Percentiles rank a stretch among this genome's conserved stretches.
Evolutionary conservation across 2,113 vertebrate species (phyloP).

Genomic region (Macquaria ambigua): DNA sequence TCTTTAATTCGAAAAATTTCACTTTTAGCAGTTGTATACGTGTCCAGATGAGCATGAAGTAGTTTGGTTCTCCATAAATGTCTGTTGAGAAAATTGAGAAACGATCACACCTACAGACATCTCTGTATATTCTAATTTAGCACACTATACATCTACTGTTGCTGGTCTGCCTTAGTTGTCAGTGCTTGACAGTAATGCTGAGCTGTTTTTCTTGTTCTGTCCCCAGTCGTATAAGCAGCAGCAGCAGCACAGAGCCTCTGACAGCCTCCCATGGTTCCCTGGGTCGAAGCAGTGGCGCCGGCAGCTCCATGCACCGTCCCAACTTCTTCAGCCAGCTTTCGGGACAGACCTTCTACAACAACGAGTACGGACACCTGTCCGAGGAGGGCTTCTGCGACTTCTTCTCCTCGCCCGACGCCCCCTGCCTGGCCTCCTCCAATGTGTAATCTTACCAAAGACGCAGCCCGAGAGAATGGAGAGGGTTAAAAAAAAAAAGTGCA

Average conservation of each 20-base stretch:
- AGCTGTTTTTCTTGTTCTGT: background rate
- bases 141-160: background rate
- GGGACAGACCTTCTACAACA: conserved; percentile 97
- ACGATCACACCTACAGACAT: background rate
- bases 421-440: conserved; percentile 76
- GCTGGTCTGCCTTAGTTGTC: background rate
- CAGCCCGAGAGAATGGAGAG: background rate
- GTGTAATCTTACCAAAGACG: conserved; percentile 70
- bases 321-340: conserved; percentile 85
- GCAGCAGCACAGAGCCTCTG: conserved; percentile 83
- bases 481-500: background rate
- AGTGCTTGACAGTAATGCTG: background rate
- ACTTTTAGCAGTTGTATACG: too few species aligned
- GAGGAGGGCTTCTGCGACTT: conserved; percentile 86
- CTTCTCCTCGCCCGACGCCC: conserved; percentile 77
- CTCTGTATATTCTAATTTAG: background rate
- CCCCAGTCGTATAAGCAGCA: conserved; percentile 78
- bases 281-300: conserved; percentile 67
- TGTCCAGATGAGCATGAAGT: too few species aligned
- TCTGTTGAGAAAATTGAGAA: too few species aligned
- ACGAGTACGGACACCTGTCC: conserved; percentile 93
- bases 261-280: conserved; percentile 75
- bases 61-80: too few species aligned
- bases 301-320: conserved; percentile 71
- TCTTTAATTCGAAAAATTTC: too few species aligned